Percentiles rank a stretch among this genome's conserved stretches.
These are phyloP conservation scores for Triplophysa yarkandensis DNA, from an alignment of 2,797 vertebrate species.

Conservation along the genomic window DNA sequence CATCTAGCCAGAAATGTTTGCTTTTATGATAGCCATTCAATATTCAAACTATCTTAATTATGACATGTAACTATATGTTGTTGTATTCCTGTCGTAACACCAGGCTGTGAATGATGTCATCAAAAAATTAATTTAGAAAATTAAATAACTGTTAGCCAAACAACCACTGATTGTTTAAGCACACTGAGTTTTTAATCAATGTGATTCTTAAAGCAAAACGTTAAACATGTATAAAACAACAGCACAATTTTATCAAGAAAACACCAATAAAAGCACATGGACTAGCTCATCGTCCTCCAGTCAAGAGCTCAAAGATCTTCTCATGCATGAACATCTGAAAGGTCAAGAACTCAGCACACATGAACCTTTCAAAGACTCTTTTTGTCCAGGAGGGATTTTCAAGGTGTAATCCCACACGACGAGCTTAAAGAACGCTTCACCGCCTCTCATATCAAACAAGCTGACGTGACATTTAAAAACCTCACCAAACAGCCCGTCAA, in stretches of 20 bases:
- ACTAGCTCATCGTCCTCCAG: constrained; percentile 20
- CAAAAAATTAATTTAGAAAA: too few species aligned
- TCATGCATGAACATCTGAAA: constrained; percentile 9
- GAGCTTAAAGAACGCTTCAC: constrained; percentile 57
- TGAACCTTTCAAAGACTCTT: constrained; percentile 36
- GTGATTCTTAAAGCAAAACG: too few species aligned
- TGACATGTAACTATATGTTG: too few species aligned
- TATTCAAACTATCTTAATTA: too few species aligned
- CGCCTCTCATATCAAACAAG: constrained; percentile 40
- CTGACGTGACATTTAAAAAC: constrained; percentile 61
- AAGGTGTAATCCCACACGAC: constrained; percentile 63
- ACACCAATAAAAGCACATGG: constrained; percentile 24
- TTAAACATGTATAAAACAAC: background rate
- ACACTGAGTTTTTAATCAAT: too few species aligned
- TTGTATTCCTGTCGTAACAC: background rate
- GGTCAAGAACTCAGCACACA: constrained; percentile 26
- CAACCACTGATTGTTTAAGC: too few species aligned
- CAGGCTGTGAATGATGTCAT: too few species aligned
- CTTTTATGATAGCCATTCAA: too few species aligned
- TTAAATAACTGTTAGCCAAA: too few species aligned
- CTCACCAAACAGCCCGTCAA: constrained; percentile 62
- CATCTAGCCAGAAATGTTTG: too few species aligned
- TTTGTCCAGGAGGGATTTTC: constrained; percentile 42
- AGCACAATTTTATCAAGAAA: constrained; percentile 26
- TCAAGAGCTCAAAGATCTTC: constrained; percentile 16